These are phyloP conservation scores for Molossus alvarezi DNA, from an alignment of 2,797 vertebrate species.

Conservation along the genomic window DNA sequence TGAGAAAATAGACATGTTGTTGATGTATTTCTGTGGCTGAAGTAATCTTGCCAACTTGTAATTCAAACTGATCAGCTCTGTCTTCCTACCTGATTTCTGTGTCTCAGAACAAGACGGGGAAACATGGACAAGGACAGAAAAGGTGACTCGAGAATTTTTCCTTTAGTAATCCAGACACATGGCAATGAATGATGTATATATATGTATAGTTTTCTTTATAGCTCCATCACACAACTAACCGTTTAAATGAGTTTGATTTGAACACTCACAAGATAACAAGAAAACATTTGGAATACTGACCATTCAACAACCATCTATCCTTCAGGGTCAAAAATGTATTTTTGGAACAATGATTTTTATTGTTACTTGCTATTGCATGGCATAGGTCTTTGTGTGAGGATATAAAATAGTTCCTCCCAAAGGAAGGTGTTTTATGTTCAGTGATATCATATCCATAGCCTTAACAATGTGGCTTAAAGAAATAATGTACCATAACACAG, in stretches of 20 bases:
- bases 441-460: conserved; percentile 45
- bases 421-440: conserved; percentile 65
- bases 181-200: not conserved
- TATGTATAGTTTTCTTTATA: not conserved
- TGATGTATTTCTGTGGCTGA: conserved; percentile 33
- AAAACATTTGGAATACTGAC: conserved; percentile 60
- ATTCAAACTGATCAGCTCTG: not conserved
- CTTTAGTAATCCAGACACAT: conserved; percentile 42
- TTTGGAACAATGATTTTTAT: conserved; percentile 72
- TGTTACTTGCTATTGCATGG: conserved; percentile 14
- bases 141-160: conserved; percentile 39
- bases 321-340: conserved; percentile 67
- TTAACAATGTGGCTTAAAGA: conserved; percentile 69
- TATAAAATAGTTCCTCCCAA: conserved; percentile 71
- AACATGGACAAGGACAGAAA: conserved; percentile 33
- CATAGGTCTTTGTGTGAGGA: conserved; percentile 66
- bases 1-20: conserved; percentile 46
- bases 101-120: conserved; percentile 19
- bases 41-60: conserved; percentile 14
- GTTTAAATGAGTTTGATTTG: conserved; percentile 65
- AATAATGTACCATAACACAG: conserved; percentile 57
- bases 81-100: conserved; percentile 50
- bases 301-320: conserved; percentile 39
- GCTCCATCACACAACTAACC: not conserved
- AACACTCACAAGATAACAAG: conserved; percentile 59